A percentile compares a stretch with the other conserved stretches of the same genome.
phyloP scores from a whole-genome alignment of 64 coral and sea anemone species.

The Porites lutea region DNA sequence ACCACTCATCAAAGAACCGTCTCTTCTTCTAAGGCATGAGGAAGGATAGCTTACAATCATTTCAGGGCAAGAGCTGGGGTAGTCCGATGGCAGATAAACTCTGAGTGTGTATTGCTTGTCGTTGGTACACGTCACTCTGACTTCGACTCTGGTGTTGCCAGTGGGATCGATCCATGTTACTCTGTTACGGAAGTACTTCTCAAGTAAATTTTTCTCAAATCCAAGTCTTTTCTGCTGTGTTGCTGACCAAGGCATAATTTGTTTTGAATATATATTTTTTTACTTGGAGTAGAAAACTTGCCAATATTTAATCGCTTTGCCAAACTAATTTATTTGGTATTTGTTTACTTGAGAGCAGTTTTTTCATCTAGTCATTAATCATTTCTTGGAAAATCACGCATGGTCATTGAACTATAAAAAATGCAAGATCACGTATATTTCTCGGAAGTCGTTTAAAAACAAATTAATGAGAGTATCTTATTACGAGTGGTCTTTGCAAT shows the following conservation, averaged over 20 bases:
- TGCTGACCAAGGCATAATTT: slow-evolving; percentile 63
- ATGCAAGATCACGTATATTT: too few relatives aligned
- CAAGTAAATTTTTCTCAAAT: slow-evolving; percentile 70
- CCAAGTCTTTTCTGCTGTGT: slow-evolving; percentile 66
- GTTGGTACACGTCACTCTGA: slow-evolving; percentile 59
- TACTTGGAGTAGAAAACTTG: too few relatives aligned
- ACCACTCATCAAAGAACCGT: neutral
- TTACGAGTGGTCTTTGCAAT: too few relatives aligned
- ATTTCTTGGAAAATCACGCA: too few relatives aligned
- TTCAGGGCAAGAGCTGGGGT: slow-evolving; percentile 60
- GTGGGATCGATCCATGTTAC: slow-evolving; percentile 76
- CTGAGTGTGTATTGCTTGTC: slow-evolving; percentile 57
- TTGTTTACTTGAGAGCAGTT: too few relatives aligned
- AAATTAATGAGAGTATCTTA: too few relatives aligned
- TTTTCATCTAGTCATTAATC: too few relatives aligned
- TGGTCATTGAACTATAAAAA: too few relatives aligned
- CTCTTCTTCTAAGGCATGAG: neutral
- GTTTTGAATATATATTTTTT: neutral
- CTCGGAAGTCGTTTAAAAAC: too few relatives aligned
- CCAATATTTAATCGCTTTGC: too few relatives aligned
- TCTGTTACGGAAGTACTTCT: slow-evolving; percentile 68
- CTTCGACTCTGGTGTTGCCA: slow-evolving; percentile 36
- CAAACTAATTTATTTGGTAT: too few relatives aligned
- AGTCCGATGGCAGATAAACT: slow-evolving; percentile 62
- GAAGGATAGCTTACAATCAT: slow-evolving; percentile 61